Evolutionary conservation across 2,888 invertebrate species (phyloP), one percentile per base, ranked within the genome.

Genomic region (Alitta virens): DNA sequence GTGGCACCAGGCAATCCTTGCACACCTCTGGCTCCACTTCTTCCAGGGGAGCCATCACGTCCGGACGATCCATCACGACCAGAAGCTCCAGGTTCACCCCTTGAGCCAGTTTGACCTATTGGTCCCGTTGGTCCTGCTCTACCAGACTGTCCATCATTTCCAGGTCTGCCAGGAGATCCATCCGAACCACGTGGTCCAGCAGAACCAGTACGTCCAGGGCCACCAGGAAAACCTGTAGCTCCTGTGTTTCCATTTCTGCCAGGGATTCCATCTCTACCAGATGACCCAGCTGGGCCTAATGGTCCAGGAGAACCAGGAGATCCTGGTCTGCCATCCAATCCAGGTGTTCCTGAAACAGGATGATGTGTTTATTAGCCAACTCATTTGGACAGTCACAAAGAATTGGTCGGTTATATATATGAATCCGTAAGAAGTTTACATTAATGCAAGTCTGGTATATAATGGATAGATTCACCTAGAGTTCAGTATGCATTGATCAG

Each of bases 231-330:
- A 12, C 58, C 58, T 14, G 26, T 25, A n/a, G 27, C 23, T 9
- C 58, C 58, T 3, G 50, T 26, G 42, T 58, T 49, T 2, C 58
- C 58, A 42, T 49, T 26, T 24, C 49, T 46, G 25, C 58, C 58
- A 46, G 46, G 46, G n/a, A n/a, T 18, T 3, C 46, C 46, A 46
- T 46, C 21, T 46, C 18, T 21, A 12, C 46, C 46, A 18, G 46
- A n/a, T 5, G 3, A 12, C n/a, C 46, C 46, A 12, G 46, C 5
- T 46, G 46, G 46, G 5, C 46, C 46, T 12, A 21, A 7, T 5
- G 46, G 46, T 5, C 46, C 46, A 16, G 9, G n/a, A 7, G 46
- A n/a, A 9, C 46, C 46, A 18, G 46, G n/a, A 5, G 46, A 21
- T 18, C 46, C 46, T 9, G n/a, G 46, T 7, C n/a, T 18, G 21